phyloP scores from a whole-genome alignment of 2,888 invertebrate species.

The Drosophila nr. medialis region DNA sequence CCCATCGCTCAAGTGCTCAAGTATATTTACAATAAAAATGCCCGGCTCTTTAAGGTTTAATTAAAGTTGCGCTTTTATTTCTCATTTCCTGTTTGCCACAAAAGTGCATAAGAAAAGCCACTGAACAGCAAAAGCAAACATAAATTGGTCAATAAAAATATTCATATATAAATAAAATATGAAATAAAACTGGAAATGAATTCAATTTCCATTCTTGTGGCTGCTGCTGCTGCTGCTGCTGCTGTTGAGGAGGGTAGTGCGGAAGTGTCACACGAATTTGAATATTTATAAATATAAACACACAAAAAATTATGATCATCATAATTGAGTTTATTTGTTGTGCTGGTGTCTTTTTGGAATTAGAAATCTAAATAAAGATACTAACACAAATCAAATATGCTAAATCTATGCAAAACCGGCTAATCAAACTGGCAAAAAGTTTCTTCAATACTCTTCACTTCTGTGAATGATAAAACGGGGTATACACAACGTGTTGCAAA shows the following conservation, averaged over 20 bases:
- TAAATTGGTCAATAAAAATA: slow-evolving; percentile 36
- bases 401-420: slow-evolving; percentile 41
- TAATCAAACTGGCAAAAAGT: slow-evolving; percentile 33
- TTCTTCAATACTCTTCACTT: slow-evolving; percentile 5
- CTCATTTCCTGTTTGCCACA: slow-evolving; percentile 59
- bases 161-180: slow-evolving; percentile 41
- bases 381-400: slow-evolving; percentile 49
- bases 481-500: not conserved
- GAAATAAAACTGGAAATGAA: slow-evolving; percentile 38
- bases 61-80: slow-evolving; percentile 71
- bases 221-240: not conserved
- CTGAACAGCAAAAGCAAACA: slow-evolving; percentile 5
- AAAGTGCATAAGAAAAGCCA: slow-evolving; percentile 44
- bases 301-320: slow-evolving; percentile 35
- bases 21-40: slow-evolving; percentile 27
- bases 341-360: slow-evolving; percentile 35
- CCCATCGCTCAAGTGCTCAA: slow-evolving; percentile 4
- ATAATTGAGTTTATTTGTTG: slow-evolving; percentile 51
- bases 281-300: slow-evolving; percentile 60
- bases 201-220: slow-evolving; percentile 18
- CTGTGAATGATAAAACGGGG: not conserved
- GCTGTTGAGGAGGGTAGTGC: slow-evolving; percentile 6
- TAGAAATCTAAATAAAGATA: slow-evolving; percentile 37
- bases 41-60: slow-evolving; percentile 52
- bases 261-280: slow-evolving; percentile 36